These are phyloP conservation scores for Conomelus anceps DNA, from an alignment of 2,888 invertebrate genomes.

Conservation along the genomic window DNA sequence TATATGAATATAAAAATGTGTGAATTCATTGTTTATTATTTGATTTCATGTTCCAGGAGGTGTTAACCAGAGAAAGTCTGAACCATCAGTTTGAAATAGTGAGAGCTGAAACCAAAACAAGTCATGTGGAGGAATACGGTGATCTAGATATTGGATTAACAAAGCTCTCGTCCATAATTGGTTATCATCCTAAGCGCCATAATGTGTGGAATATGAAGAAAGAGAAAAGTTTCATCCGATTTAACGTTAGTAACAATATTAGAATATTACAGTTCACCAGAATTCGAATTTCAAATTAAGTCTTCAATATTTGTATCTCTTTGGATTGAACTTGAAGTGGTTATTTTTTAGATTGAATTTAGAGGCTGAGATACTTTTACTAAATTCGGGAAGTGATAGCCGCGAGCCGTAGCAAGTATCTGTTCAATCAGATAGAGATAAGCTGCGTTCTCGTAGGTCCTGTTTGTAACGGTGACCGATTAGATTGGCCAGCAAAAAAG, in stretches of 20 bases:
- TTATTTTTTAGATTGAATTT: too few relatives aligned
- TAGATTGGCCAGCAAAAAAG: too few relatives aligned
- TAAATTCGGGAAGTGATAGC: too few relatives aligned
- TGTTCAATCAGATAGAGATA: too few relatives aligned
- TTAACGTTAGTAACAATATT: background rate
- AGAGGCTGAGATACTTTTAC: too few relatives aligned
- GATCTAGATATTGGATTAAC: slow-evolving; percentile 40
- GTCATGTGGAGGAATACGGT: slow-evolving; percentile 53
- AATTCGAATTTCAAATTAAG: background rate
- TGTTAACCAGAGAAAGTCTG: slow-evolving; percentile 46
- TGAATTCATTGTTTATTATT: too few relatives aligned
- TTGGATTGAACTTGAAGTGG: background rate
- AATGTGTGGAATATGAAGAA: background rate
- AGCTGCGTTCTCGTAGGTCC: too few relatives aligned
- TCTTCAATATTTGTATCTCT: background rate
- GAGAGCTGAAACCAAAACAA: slow-evolving; percentile 48
- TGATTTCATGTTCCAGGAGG: slow-evolving; percentile 40
- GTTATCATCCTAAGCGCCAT: slow-evolving; percentile 22
- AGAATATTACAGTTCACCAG: too few relatives aligned
- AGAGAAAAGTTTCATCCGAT: background rate
- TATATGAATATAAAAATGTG: too few relatives aligned
- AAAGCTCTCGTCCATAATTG: slow-evolving; percentile 38
- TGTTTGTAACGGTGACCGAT: too few relatives aligned
- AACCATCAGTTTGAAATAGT: slow-evolving; percentile 48
- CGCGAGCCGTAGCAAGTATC: too few relatives aligned